Base-by-base conservation (phyloP, 2,113 vertebrate genomes). In the Limanda limanda region DNA sequence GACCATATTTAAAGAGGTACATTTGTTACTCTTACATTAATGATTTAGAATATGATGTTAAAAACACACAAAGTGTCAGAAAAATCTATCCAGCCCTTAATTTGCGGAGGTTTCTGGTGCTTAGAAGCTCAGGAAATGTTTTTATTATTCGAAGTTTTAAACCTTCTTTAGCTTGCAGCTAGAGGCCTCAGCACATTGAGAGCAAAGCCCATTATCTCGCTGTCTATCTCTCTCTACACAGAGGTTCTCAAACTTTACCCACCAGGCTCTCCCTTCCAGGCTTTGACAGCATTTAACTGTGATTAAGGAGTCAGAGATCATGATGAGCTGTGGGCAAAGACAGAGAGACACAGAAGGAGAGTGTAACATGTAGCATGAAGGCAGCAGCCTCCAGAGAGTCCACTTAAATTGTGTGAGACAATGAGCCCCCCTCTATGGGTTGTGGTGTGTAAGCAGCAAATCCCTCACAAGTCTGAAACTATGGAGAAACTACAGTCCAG, bases 171-270 rank as follows among this genome's bases (percentile, higher is more conserved):
- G 88, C 83, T 89, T 74, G 79, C 83, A 90, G 85, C 79, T 79
- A 85, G 82, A 88, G 67, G 85, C 82, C 88, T 93, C 83, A 85
- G 91, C 91, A 87, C 87, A 91, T 86, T 87, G 71, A 78, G 79
- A 89, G 86, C 76, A 93, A 94, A 94, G 90, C 93, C 88, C 89
- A 94, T 95, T 94, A 94, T 93, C 87, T 87, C 18, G 37, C 83
- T 64, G 75, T 88, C 88, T 86, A 77, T 89, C 78, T 91, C 68
- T n/a, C n/a, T n/a, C 77, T 74, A 82, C 79, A 83, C 82, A 74
- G 68, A 83, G 83, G 86, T 89, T 91, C 72, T 72, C 78, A 86
- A 86, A 89, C 89, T 88, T 84, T 68, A 87, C 68, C 77, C 77
- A 75, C 76, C 75, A 69, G 69, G 80, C 83, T 85, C 84, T 89